A percentile compares a stretch with the other conserved stretches of the same genome.
These are phyloP conservation scores for Malacoraja senta DNA, from an alignment of 2,797 vertebrate species.

Conservation along the genomic window DNA sequence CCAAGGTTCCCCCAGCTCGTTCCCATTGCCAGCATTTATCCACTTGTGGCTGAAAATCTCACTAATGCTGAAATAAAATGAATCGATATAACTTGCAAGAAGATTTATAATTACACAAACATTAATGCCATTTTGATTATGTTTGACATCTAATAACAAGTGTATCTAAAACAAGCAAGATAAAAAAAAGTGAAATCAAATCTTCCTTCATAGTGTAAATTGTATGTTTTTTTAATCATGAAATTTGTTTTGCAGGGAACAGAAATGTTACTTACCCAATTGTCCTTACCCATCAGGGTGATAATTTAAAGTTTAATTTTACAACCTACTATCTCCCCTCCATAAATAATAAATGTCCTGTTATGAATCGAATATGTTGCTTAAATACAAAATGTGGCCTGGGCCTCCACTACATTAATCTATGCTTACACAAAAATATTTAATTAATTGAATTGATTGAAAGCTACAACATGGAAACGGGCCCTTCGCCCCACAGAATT, in stretches of 20 bases:
- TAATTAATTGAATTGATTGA: no score
- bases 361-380: not conserved
- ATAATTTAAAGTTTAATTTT: constrained; percentile 8
- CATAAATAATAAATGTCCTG: not conserved
- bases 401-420: not conserved
- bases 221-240: not conserved
- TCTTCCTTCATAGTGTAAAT: not conserved
- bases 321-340: not conserved
- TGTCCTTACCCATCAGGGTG: not conserved
- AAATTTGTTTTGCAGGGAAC: not conserved
- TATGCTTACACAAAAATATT: no score
- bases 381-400: not conserved
- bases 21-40: not conserved
- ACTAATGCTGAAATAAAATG: not conserved
- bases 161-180: not conserved
- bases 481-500: no score
- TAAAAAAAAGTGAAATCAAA: not conserved
- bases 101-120: not conserved
- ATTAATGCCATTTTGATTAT: not conserved
- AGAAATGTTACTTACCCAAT: not conserved
- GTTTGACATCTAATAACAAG: not conserved
- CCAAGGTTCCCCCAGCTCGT: not conserved
- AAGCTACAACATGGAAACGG: no score
- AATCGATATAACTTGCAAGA: not conserved
- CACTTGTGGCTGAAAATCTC: not conserved